These are phyloP conservation scores for Rhopalosiphum nymphaeae DNA, from an alignment of 2,888 invertebrate species.

Conservation along the genomic window DNA sequence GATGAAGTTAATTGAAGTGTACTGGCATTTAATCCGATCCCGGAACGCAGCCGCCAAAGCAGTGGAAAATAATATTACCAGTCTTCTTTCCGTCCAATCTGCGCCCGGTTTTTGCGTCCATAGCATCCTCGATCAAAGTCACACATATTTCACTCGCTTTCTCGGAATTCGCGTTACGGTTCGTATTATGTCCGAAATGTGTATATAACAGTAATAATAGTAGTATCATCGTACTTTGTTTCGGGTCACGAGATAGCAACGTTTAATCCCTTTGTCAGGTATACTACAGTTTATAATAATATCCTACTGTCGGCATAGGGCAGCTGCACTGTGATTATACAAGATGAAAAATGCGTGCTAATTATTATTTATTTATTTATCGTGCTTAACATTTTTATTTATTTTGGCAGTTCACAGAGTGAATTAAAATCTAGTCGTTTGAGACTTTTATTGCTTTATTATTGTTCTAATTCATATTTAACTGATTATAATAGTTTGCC, in stretches of 20 bases:
- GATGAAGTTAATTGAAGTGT: not conserved
- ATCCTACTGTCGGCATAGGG: not conserved
- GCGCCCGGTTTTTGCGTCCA: not conserved
- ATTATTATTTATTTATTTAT: not conserved
- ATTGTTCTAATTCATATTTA: not conserved
- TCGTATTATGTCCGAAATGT: not conserved
- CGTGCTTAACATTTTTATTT: not conserved
- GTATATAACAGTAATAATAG: not conserved
- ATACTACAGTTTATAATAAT: not conserved
- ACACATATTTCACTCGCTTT: not conserved
- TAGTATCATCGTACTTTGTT: not conserved
- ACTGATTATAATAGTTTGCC: not conserved
- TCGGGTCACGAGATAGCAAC: not conserved
- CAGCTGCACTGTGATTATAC: not conserved
- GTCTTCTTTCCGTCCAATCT: not conserved
- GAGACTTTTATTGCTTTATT: not conserved
- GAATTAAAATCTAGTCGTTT: not conserved
- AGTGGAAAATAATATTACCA: not conserved
- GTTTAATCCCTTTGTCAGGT: not conserved
- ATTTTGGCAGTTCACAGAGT: not conserved
- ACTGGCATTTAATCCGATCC: not conserved
- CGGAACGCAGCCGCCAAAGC: not conserved
- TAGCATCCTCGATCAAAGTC: not conserved
- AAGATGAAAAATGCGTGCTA: not conserved
- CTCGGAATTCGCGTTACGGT: not conserved